A percentile compares a stretch with the other conserved stretches of the same genome.
phyloP scores from a whole-genome alignment of 1,140 invertebrate genomes.

The Geopemphigus sp. region DNA sequence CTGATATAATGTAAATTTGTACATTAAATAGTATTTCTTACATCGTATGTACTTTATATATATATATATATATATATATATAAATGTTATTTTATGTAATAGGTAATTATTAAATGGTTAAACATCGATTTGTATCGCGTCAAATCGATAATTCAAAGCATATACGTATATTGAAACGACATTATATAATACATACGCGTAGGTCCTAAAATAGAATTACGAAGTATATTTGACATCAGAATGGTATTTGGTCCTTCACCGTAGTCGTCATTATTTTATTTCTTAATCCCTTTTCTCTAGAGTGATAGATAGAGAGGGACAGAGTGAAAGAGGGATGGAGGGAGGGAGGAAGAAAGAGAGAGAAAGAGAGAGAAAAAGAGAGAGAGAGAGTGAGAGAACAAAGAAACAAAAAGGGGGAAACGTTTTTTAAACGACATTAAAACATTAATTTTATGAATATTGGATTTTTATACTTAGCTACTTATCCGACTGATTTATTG shows the following conservation, averaged over 20 bases:
- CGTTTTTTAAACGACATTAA: background rate
- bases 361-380: background rate
- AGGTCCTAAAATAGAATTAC: background rate
- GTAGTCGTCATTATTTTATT: background rate
- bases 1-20: too few relatives aligned
- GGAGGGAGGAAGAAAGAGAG: background rate
- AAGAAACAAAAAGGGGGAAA: background rate
- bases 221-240: background rate
- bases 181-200: too few relatives aligned
- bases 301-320: background rate
- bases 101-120: too few relatives aligned
- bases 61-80: too few relatives aligned
- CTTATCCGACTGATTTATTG: background rate
- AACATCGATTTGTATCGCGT: background rate
- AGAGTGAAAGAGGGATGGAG: background rate
- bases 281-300: background rate
- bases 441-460: background rate
- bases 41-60: too few relatives aligned
- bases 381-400: background rate
- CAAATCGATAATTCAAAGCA: background rate
- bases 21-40: too few relatives aligned
- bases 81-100: too few relatives aligned
- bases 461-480: slow-evolving; percentile 3
- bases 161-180: background rate
- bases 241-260: background rate